Evolutionary conservation across 2,888 invertebrate species (phyloP), one percentile per base, ranked within the genome.

Genomic region (Xestia xanthographa): DNA sequence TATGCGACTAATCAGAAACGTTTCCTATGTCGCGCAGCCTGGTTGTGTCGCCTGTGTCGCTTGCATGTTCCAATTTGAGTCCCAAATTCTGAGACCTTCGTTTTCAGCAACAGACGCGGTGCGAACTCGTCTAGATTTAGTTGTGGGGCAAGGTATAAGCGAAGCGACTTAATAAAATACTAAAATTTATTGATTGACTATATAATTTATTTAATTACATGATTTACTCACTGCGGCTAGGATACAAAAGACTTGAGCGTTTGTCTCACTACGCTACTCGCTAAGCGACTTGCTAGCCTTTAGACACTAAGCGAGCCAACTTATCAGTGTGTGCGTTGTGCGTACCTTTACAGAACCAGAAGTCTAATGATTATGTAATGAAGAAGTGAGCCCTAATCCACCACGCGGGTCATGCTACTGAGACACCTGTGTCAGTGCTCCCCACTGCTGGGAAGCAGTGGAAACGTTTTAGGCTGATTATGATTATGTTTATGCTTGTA

Each of bases 51-150:
- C 85, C 74, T 83, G 78, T 77, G 84, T 84, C 79, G 74, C 85
- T 73, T 83, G 86, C 88, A 90, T 92, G 92, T 92, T 91, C 91
- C 91, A 92, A 92, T 91, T 90, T 90, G 83, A 77, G 86, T 86
- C 90, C 90, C 86, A 87, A 90, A 91, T 92, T 90, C 90, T 90
- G 87, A 90, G 89, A 88, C 77, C 87, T 88, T 84, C 83, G 86
- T 82, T 88, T 87, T 87, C 82, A 82, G 84, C 73, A 79, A 78
- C 71, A 82, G 80, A 68, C 75, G 75, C 72, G 78, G 76, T 77
- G 77, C 62, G 45, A 82, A 79, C 87, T 79, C 82, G 83, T 60
- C 88, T 85, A 82, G 79, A 81, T 82, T 80, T 77, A 68, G 22
- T 48, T 56, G 56, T 71, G 83, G 86, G 56, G 0, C 43, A 85